These are phyloP conservation scores for Ailurus styani DNA, from an alignment of 2,113 vertebrate species.

Conservation along the genomic window DNA sequence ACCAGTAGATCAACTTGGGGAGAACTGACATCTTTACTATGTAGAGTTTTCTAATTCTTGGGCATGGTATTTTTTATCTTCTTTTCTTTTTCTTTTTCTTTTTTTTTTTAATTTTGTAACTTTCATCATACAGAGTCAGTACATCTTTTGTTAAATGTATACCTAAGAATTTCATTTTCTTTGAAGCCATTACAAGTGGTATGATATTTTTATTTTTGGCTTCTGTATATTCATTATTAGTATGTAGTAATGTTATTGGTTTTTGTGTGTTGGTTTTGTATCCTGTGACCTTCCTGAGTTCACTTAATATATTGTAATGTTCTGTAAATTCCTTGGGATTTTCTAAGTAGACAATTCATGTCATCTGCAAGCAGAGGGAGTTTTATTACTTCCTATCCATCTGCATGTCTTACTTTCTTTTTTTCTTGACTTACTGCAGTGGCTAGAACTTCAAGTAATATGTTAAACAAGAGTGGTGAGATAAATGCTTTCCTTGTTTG, in stretches of 20 bases:
- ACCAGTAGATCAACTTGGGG: neutral
- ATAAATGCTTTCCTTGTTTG: neutral
- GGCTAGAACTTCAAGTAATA: neutral
- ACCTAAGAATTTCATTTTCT: neutral
- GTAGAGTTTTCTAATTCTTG: neutral
- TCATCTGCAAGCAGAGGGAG: neutral
- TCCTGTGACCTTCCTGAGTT: neutral
- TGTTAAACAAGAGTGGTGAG: neutral
- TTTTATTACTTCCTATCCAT: neutral
- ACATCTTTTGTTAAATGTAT: neutral
- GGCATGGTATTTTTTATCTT: neutral
- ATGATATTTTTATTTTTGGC: neutral
- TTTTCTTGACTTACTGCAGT: neutral
- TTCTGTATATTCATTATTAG: neutral
- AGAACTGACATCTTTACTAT: neutral
- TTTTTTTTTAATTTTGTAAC: neutral
- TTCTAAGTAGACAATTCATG: neutral
- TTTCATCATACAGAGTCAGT: neutral
- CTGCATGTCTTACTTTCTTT: neutral
- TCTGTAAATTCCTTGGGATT: neutral
- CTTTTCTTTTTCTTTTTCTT: too few relatives aligned
- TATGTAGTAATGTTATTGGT: neutral
- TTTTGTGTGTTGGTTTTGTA: neutral
- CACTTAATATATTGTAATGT: neutral
- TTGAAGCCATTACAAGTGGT: neutral